Evolutionary conservation across 2,113 vertebrate genomes (phyloP), one percentile per base, ranked within the genome.

Genomic region (Crocuta crocuta): DNA sequence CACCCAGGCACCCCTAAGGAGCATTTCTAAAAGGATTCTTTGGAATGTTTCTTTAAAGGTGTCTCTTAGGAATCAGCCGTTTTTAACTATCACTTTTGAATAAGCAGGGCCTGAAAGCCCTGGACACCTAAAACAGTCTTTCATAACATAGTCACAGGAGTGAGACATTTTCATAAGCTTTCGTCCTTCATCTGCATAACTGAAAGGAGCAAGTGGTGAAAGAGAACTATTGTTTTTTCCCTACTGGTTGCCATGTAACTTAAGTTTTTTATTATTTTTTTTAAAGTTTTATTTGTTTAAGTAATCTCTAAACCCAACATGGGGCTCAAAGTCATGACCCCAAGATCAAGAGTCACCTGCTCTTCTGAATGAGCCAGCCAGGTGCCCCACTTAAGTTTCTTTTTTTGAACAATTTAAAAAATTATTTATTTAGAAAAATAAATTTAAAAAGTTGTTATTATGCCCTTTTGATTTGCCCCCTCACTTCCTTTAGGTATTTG

Each of bases 11-110:
- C 53, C 53, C 8, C 85, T 19, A 79, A 50, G 24, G 45, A 53
- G 45, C 16, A 53, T 48, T 73, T 79, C 31, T 10, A 19, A 82
- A 96, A 94, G 50, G 91, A 68, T 78, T 91, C 82, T 91, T 94
- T 93, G 65, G 26, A 76, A 84, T 91, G 70, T 95, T 93, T 96
- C 82, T 79, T 74, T 50, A 55, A 23, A 76, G 55, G 21, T 33
- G 53, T 89, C 68, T 92, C 65, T 92, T 89, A 78, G 91, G 61
- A 73, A 83, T 95, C 61, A 95, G 66, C 50, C 83, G 53, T 81
- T 91, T 24, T 83, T 66, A 35, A 66, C 53, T 24, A 43, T 0
- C 66, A 4, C 76, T 76, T 78, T 19, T 66, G 45, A 68, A 39
- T 89, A 80, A 79, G 16, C 16, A 11, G 53, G 39, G 19, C 61